Evolutionary conservation across 2,113 vertebrate genomes (phyloP).

Genomic region (Bufo bufo): DNA sequence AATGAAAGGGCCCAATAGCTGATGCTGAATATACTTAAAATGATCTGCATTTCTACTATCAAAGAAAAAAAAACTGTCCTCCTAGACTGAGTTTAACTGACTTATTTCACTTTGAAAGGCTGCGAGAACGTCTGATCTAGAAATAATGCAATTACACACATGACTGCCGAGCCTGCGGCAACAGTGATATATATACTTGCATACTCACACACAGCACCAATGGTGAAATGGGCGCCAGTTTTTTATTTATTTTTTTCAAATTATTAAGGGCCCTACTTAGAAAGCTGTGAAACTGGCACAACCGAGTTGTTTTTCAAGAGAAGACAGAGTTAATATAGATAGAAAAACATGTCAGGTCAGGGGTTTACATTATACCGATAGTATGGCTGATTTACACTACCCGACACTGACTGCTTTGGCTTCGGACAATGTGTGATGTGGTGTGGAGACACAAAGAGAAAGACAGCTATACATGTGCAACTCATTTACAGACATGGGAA

Average conservation of each 20-base stretch:
- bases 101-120: slow-evolving; percentile 35
- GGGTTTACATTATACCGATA: background rate
- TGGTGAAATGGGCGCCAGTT: slow-evolving; percentile 12
- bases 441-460: slow-evolving; percentile 14
- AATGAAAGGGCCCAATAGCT: background rate
- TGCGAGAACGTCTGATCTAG: slow-evolving; percentile 37
- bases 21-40: background rate
- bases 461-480: background rate
- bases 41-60: background rate
- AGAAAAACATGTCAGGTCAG: slow-evolving; percentile 27
- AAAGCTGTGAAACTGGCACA: slow-evolving; percentile 17
- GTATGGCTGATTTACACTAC: slow-evolving; percentile 1
- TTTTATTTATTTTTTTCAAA: background rate
- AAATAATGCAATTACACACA: slow-evolving; percentile 54
- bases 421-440: background rate
- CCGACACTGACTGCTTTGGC: background rate
- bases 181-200: slow-evolving; percentile 39
- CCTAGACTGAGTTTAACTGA: background rate
- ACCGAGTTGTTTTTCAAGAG: background rate
- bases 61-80: background rate
- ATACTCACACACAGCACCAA: slow-evolving; percentile 31
- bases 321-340: background rate
- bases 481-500: slow-evolving; percentile 31
- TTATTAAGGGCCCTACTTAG: background rate
- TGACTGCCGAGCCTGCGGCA: slow-evolving; percentile 41